These are phyloP conservation scores for Bos indicus DNA, from an alignment of 2,113 vertebrate species.

Conservation along the genomic window DNA sequence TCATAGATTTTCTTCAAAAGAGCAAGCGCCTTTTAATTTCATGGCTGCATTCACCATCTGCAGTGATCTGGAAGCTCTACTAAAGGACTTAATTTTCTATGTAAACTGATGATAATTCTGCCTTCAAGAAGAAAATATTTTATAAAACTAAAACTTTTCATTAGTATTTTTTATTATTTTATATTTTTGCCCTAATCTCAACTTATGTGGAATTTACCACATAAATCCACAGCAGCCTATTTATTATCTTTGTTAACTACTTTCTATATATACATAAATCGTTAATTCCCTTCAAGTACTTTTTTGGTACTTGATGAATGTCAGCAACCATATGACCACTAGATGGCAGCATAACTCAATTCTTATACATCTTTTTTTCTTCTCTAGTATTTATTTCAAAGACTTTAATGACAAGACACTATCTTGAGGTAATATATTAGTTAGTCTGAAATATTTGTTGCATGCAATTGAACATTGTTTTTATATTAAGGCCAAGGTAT, in stretches of 20 bases:
- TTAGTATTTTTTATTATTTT: neutral
- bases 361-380: neutral
- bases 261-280: neutral
- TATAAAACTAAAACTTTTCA: neutral
- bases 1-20: neutral
- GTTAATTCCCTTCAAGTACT: neutral
- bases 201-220: neutral
- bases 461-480: neutral
- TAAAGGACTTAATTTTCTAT: neutral
- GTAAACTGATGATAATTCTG: neutral
- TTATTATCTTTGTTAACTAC: neutral
- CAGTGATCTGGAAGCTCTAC: neutral
- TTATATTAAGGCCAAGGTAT: neutral
- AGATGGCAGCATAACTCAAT: conserved; percentile 65
- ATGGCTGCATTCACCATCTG: neutral
- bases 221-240: neutral
- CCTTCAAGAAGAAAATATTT: neutral
- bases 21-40: neutral
- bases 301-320: no score
- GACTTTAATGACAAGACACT: neutral
- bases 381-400: neutral
- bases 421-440: neutral
- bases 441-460: neutral
- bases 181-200: neutral
- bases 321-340: neutral